Evolutionary conservation across 2,797 vertebrate species (phyloP), one percentile per base, ranked within the genome.

Genomic region (Muscicapa comitata): DNA sequence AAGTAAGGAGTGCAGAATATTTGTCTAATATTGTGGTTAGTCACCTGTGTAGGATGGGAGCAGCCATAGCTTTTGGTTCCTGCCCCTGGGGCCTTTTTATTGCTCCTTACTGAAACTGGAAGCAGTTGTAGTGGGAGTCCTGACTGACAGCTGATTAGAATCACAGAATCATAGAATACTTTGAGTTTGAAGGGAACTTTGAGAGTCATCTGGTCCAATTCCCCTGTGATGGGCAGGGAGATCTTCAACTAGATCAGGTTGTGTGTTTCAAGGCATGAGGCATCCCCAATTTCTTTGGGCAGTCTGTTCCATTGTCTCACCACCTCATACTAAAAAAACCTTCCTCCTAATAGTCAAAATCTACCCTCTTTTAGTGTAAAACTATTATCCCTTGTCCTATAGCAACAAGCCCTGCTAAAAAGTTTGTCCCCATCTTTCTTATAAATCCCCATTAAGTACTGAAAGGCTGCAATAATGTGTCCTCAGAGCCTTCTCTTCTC

Each of bases 251-350:
- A 24, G 5, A 21, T 47, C 33, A 55, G 40, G 9, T 20, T 54
- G 26, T 23, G 8, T 1, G 0, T 50, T 57, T 43, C 48, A 6
- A 37, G n/a, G 11, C 19, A n/a, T 48, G 9, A 11, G 13, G 2
- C 19, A 50, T 29, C 5, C 48, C 29, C 26, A 50, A 1, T 9
- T 55, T 55, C 28, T 42, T 55, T 55, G 26, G n/a, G 7, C 55
- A 55, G 37, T 23, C 35, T 42, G 7, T 55, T 48, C 7, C 26
- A 12, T 5, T 55, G 13, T 37, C 42, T 68, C 42, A 55, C 10
- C 13, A 43, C 8, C 13, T 62, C 10, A 55, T 33, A 29, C 11
- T 18, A 10, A 37, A 62, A 55, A 62, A 28, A 2, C 0, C 8
- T 42, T 55, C 9, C 3, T 62, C 13, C 42, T 33, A 29, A 15